Percentiles rank a stretch among this genome's conserved stretches.
Evolutionary conservation across 2,888 invertebrate species (phyloP).

Genomic region (Lepidochitona cinerea): DNA sequence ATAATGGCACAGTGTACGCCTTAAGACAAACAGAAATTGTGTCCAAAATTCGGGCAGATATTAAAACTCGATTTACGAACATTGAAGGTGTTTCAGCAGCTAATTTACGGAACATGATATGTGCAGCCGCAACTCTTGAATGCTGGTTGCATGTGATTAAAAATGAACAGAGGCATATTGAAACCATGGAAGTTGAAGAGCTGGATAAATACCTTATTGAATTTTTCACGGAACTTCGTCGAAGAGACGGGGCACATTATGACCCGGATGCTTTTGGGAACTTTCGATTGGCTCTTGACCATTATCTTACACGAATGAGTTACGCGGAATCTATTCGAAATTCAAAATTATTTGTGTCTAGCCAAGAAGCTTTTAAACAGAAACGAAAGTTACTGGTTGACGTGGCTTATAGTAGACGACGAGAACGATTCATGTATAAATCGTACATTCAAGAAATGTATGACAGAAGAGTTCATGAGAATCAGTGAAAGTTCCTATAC

Average conservation of each 20-base stretch:
- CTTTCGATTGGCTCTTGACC: not conserved
- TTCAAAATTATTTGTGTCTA: not conserved
- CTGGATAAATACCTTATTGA: not conserved
- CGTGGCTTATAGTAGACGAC: too few species aligned
- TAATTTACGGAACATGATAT: not conserved
- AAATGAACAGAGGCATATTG: not conserved
- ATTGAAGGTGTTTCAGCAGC: too few species aligned
- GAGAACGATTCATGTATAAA: too few species aligned
- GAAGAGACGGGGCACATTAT: not conserved
- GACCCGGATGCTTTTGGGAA: not conserved
- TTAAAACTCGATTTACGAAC: too few species aligned
- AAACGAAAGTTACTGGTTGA: too few species aligned
- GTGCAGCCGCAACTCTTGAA: not conserved
- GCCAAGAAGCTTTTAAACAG: not conserved
- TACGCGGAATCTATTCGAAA: not conserved
- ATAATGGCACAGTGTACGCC: too few species aligned
- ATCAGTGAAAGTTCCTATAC: too few species aligned
- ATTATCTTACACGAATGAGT: not conserved
- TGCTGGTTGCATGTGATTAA: not conserved
- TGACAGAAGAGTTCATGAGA: too few species aligned
- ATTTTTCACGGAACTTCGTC: not conserved
- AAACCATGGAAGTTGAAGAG: not conserved
- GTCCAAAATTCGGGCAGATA: too few species aligned
- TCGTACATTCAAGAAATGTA: too few species aligned
- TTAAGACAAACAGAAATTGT: too few species aligned